These are phyloP conservation scores for Caenorhabditis japonica DNA, from an alignment of 2,888 invertebrate species.

Conservation along the genomic window DNA sequence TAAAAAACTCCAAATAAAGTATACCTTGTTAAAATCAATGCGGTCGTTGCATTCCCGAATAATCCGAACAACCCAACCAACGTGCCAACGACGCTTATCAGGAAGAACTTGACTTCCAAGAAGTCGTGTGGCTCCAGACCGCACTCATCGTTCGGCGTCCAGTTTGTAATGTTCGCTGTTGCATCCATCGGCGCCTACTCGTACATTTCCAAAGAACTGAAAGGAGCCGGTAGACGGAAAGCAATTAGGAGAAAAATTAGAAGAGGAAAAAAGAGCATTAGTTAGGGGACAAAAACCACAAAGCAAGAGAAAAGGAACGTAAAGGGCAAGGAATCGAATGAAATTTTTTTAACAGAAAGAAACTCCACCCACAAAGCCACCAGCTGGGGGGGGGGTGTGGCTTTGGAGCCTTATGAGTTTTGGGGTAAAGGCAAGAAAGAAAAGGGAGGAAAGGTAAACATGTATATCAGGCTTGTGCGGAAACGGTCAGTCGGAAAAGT, in stretches of 20 bases:
- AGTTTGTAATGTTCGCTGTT: constrained; percentile 25
- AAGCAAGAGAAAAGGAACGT: not conserved
- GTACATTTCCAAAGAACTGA: constrained; percentile 24
- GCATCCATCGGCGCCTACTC: constrained; percentile 44
- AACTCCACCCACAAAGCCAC: not conserved
- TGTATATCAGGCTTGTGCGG: too few relatives aligned
- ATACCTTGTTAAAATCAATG: constrained; percentile 86
- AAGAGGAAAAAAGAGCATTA: constrained; percentile 3
- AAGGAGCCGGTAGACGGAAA: not conserved
- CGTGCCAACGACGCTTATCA: constrained; percentile 80
- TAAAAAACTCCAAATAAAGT: too few relatives aligned
- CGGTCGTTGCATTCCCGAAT: constrained; percentile 90
- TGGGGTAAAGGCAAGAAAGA: constrained; percentile 6
- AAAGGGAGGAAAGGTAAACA: constrained; percentile 8
- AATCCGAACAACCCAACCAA: constrained; percentile 87
- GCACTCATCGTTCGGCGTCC: constrained; percentile 53
- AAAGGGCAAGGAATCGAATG: not conserved
- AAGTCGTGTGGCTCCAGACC: constrained; percentile 69
- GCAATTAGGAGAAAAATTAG: constrained; percentile 13
- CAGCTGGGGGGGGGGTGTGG: not conserved
- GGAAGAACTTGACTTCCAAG: constrained; percentile 69
- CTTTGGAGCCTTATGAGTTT: too few relatives aligned
- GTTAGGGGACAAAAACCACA: too few relatives aligned
- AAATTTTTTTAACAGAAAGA: not conserved
- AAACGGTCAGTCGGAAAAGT: too few relatives aligned